Evolutionary conservation across 2,113 vertebrate genomes (phyloP).

Genomic region (Megaceryle maxima): DNA sequence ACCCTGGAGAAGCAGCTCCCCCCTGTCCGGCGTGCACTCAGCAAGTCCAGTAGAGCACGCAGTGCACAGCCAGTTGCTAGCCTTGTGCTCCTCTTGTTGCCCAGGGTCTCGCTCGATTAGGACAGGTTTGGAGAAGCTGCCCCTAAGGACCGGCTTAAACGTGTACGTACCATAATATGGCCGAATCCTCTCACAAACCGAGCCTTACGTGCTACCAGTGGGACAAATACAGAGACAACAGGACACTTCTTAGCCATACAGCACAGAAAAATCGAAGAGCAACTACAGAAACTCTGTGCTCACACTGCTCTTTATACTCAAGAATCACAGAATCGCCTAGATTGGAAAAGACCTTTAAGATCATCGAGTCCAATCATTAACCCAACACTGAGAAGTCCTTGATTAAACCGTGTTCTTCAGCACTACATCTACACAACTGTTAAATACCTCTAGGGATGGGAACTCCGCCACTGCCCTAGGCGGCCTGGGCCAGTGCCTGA

Average conservation of each 20-base stretch:
- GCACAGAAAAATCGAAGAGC: background rate
- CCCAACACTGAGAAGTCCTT: too few relatives aligned
- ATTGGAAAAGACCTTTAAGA: too few relatives aligned
- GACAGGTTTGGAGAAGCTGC: background rate
- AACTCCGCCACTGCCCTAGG: too few relatives aligned
- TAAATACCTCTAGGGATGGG: too few relatives aligned
- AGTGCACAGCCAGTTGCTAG: background rate
- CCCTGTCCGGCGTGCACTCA: fast-evolving
- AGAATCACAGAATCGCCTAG: too few relatives aligned
- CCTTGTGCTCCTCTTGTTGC: background rate
- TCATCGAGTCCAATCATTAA: too few relatives aligned
- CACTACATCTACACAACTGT: too few relatives aligned
- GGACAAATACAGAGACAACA: background rate
- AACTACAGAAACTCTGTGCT: background rate
- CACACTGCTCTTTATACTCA: background rate
- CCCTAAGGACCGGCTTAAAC: background rate
- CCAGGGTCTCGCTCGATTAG: background rate
- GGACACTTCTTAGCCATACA: background rate
- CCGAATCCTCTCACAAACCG: background rate
- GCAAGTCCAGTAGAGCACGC: background rate
- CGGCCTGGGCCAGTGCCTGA: too few relatives aligned
- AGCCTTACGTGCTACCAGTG: background rate
- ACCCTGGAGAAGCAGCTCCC: background rate
- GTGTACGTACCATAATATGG: background rate
- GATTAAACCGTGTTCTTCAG: too few relatives aligned